Percentiles rank a stretch among this genome's conserved stretches.
Evolutionary conservation across 2,888 invertebrate species (phyloP).

Genomic region (Thera obeliscata): DNA sequence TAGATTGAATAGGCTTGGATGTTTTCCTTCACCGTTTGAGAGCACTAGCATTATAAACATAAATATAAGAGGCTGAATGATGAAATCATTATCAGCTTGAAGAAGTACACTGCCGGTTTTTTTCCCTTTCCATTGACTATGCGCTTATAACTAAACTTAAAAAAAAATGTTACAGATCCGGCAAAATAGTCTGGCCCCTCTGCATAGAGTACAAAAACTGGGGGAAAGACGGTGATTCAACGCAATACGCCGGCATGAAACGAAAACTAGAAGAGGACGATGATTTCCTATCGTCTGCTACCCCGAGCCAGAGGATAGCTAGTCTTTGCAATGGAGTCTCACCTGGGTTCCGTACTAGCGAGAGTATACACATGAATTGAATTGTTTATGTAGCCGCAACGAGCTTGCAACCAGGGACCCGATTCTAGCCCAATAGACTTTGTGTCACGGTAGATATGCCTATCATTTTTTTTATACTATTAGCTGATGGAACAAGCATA

Average conservation of each 20-base stretch:
- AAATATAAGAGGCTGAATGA: too few species aligned
- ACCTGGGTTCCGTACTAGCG: constrained; percentile 74
- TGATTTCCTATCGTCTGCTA: constrained; percentile 69
- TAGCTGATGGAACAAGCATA: too few species aligned
- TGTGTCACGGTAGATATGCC: too few species aligned
- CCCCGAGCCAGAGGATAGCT: constrained; percentile 63
- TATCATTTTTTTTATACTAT: too few species aligned
- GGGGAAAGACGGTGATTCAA: constrained; percentile 66
- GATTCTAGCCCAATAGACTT: too few species aligned
- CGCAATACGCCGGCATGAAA: constrained; percentile 69
- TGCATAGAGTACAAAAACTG: constrained; percentile 83
- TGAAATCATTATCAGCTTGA: too few species aligned
- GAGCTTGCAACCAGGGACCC: neutral
- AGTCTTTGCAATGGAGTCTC: constrained; percentile 71
- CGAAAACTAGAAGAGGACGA: constrained; percentile 76
- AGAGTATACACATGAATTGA: constrained; percentile 52
- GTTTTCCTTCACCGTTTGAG: too few species aligned
- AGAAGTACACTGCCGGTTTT: too few species aligned
- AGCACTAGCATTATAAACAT: too few species aligned
- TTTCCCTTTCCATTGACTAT: too few species aligned
- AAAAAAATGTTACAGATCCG: constrained; percentile 66
- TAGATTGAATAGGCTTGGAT: too few species aligned
- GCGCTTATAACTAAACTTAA: neutral
- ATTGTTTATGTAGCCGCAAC: neutral
- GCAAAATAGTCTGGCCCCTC: constrained; percentile 77